These are phyloP conservation scores for Bos taurus DNA, from an alignment of 2,113 vertebrate species.

Conservation along the genomic window ARS-UCD2.0 NC_037328.1:2372001-2372500, in stretches of 20 bases:
- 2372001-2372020: not conserved
- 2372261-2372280: constrained; percentile 78
- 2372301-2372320: constrained; percentile 77
- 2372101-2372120: constrained; percentile 87
- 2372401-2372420: not conserved
- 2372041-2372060: not conserved
- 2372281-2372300: constrained; percentile 76
- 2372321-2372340: constrained; percentile 74
- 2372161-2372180: constrained; percentile 63
- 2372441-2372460: not conserved
- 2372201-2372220: constrained; percentile 76
- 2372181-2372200: constrained; percentile 77
- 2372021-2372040: not conserved
- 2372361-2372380: not conserved
- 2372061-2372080: not conserved
- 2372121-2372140: constrained; percentile 76
- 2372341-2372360: constrained; percentile 39
- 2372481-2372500: not conserved
- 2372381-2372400: not conserved
- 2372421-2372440: not conserved
- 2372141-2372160: constrained; percentile 83
- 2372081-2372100: constrained; percentile 80
- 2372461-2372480: not conserved
- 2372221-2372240: constrained; percentile 78
- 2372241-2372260: constrained; percentile 78